Conservation (phyloP, 2,797 vertebrate species). For the Anniella stebbinsi region DNA sequence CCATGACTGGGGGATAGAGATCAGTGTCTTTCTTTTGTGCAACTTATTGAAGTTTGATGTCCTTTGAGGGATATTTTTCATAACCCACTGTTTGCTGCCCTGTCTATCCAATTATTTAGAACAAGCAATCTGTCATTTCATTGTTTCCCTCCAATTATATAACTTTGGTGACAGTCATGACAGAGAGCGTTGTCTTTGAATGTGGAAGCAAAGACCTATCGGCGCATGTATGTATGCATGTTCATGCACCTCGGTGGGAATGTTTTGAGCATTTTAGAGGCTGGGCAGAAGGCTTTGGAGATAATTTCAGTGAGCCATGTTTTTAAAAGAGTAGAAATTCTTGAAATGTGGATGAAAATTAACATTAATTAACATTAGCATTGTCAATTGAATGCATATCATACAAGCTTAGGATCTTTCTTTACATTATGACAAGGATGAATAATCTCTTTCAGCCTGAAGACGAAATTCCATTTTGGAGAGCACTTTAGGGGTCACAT, state of each 20-base stretch:
- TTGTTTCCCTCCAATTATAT: slow-evolving; percentile 78
- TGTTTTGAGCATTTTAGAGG: background rate
- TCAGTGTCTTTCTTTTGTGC: slow-evolving; percentile 67
- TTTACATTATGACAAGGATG: background rate
- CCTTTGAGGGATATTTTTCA: slow-evolving; percentile 76
- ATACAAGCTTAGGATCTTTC: background rate
- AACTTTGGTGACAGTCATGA: slow-evolving; percentile 73
- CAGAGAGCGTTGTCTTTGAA: slow-evolving; percentile 69
- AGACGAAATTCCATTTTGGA: background rate
- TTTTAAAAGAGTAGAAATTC: background rate
- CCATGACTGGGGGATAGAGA: slow-evolving; percentile 65
- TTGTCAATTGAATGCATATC: background rate
- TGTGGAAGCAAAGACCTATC: slow-evolving; percentile 52
- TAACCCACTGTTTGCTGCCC: slow-evolving; percentile 72
- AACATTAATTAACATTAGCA: background rate
- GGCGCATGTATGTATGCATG: background rate
- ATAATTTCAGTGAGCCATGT: slow-evolving; percentile 33
- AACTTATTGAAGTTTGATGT: slow-evolving; percentile 74
- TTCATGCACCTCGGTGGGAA: background rate
- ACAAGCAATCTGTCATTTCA: slow-evolving; percentile 80
- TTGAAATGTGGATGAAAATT: background rate
- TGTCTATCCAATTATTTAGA: slow-evolving; percentile 78
- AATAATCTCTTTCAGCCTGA: background rate
- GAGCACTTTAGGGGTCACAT: too few relatives aligned
- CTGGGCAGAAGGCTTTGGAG: slow-evolving; percentile 34